Conservation (phyloP, 2,888 invertebrate genomes). For the Tineola bisselliella region DNA sequence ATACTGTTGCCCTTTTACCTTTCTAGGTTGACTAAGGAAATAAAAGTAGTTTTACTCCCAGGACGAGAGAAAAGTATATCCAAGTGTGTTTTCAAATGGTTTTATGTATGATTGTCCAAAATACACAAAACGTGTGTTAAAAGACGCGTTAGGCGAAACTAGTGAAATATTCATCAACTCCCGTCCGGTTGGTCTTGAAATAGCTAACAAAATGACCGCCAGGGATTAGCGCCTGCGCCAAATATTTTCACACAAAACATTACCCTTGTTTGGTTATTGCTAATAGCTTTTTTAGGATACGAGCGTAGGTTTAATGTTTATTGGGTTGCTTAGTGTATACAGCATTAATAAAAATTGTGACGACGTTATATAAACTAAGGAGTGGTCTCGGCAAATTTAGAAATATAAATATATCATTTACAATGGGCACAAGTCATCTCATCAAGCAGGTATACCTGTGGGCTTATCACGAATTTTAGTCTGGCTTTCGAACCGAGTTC, state of each 20-base stretch:
- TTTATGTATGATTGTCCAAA: neutral
- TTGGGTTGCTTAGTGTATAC: neutral
- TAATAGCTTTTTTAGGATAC: slow-evolving; percentile 11
- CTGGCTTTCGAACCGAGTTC: too few species aligned
- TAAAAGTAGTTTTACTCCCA: too few species aligned
- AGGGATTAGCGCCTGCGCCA: neutral
- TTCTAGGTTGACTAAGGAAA: too few species aligned
- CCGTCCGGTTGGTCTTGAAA: neutral
- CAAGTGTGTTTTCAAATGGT: too few species aligned
- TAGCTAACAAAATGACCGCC: slow-evolving; percentile 10
- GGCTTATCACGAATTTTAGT: too few species aligned
- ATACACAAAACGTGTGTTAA: neutral
- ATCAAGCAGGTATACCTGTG: too few species aligned
- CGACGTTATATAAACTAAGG: too few species aligned
- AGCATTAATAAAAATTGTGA: neutral
- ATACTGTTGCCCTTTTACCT: too few species aligned
- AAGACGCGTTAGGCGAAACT: neutral
- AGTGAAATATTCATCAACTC: slow-evolving; percentile 9
- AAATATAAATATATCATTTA: too few species aligned
- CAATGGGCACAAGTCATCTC: too few species aligned
- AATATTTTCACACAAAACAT: slow-evolving; percentile 6
- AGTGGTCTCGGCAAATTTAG: too few species aligned
- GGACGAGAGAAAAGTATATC: too few species aligned
- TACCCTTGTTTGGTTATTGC: slow-evolving; percentile 6
- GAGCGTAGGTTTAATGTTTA: neutral